Evolutionary conservation across 1,140 invertebrate genomes (phyloP).

Genomic region (Drosophila ficusphila): DNA sequence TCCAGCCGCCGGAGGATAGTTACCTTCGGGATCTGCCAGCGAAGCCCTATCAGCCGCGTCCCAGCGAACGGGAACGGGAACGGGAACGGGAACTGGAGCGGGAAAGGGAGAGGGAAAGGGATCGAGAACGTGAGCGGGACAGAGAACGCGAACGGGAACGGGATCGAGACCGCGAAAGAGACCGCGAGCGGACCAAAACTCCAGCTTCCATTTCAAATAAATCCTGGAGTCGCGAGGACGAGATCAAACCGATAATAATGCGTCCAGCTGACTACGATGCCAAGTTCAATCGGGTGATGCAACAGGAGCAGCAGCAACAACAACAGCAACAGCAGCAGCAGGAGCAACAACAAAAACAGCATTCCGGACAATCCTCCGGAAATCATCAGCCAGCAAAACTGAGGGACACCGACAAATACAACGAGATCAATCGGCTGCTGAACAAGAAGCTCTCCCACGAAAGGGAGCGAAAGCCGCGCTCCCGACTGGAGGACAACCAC

Average conservation of each 20-base stretch:
- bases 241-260: constrained; percentile 79
- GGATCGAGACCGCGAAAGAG: constrained; percentile 24
- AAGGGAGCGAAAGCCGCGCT: constrained; percentile 42
- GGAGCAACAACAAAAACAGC: constrained; percentile 7
- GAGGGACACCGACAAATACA: constrained; percentile 72
- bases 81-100: constrained; percentile 24
- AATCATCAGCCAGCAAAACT: constrained; percentile 44
- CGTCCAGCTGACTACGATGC: constrained; percentile 80
- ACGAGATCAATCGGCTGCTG: constrained; percentile 74
- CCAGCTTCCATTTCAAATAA: constrained; percentile 50
- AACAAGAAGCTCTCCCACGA: constrained; percentile 72
- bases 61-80: constrained; percentile 45
- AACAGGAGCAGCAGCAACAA: constrained; percentile 60
- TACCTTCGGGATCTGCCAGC: constrained; percentile 76
- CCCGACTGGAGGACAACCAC: constrained; percentile 48
- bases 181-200: constrained; percentile 64
- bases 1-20: constrained; percentile 80
- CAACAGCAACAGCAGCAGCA: constrained; percentile 13
- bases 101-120: constrained; percentile 17
- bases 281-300: constrained; percentile 78
- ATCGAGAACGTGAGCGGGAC: constrained; percentile 37
- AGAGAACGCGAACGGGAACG: constrained; percentile 39
- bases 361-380: background rate
- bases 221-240: constrained; percentile 74
- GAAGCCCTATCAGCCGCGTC: constrained; percentile 73